Evolutionary conservation across 1,140 invertebrate genomes (phyloP), one percentile per base, ranked within the genome.

Genomic region (Orussus abietinus): DNA sequence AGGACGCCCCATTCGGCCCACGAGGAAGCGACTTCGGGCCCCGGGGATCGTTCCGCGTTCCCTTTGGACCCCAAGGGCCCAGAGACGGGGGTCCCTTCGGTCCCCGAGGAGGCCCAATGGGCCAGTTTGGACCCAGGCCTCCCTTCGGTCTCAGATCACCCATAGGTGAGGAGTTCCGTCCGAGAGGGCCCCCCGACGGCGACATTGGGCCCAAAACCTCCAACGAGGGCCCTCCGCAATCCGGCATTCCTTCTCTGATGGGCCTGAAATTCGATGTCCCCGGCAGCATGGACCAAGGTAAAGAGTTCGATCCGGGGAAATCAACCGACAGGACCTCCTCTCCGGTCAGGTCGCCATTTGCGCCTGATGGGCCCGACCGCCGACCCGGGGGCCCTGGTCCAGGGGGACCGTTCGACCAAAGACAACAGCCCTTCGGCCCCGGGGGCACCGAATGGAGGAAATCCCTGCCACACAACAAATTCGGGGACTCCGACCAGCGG

Each of bases 231-330:
- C n/a, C n/a, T 20, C n/a, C 37, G 4, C 10, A 26, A 31, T 3
- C 22, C 21, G 32, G 28, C 5, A 47, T 53, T 34, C 44, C 51
- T 7, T 45, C 47, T 18, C 38, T 48, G 10, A 30, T 52, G 30
- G 42, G 44, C 5, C 34, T 53, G 5, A 49, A 50, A 31, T 34
- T 53, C 22, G 47, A 53, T 29, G 7, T 13, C 17, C 47, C 47
- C 4, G 25, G n/a, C 10, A 5, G 7, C n/a, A 3, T 29, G 17
- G 25, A 39, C 13, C 25, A 19, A 11, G 18, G 31, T 28, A 14
- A 43, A 26, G 28, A 22, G 12, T 36, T 19, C 17, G 26, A 31
- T 29, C 2, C 17, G 38, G 10, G 12, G 5, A 1, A 34, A 52
- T 41, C 40, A 41, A 45, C 43, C 37, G n/a, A 33, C 25, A 5